These are phyloP conservation scores for Drosophila dunni DNA, from an alignment of 1,140 invertebrate genomes.

Conservation along the genomic window DNA sequence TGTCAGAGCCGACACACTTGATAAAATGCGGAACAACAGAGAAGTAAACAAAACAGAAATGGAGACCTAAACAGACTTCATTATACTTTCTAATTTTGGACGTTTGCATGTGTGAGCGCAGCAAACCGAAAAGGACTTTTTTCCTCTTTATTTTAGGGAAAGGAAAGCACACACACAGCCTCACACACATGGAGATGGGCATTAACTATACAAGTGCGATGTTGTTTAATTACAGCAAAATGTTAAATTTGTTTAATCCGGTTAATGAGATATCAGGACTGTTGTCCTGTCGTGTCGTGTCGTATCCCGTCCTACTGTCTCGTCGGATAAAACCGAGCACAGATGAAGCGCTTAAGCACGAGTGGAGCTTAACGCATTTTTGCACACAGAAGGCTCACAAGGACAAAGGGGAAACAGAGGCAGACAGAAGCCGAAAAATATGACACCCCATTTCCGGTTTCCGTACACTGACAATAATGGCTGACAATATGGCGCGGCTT, in stretches of 20 bases:
- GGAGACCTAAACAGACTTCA: slow-evolving; percentile 56
- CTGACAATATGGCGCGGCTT: slow-evolving; percentile 77
- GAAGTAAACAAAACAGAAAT: slow-evolving; percentile 44
- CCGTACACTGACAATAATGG: slow-evolving; percentile 75
- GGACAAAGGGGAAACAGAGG: background rate
- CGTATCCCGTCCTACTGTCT: slow-evolving; percentile 33
- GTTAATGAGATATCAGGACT: slow-evolving; percentile 66
- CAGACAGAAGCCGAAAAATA: slow-evolving; percentile 60
- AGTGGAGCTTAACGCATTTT: slow-evolving; percentile 73
- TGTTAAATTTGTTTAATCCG: slow-evolving; percentile 71
- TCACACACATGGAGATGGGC: background rate
- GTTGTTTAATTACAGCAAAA: slow-evolving; percentile 57
- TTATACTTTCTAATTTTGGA: slow-evolving; percentile 71
- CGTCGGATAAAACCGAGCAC: slow-evolving; percentile 42
- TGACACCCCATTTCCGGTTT: slow-evolving; percentile 76
- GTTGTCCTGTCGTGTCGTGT: background rate
- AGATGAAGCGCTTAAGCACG: slow-evolving; percentile 60
- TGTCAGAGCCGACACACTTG: slow-evolving; percentile 55
- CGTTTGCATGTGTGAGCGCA: slow-evolving; percentile 16
- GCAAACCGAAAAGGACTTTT: background rate
- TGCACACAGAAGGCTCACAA: slow-evolving; percentile 31
- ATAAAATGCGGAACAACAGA: slow-evolving; percentile 65
- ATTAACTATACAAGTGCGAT: slow-evolving; percentile 57
- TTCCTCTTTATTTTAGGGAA: background rate
- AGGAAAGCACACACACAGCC: background rate